Evolutionary conservation across 2,888 invertebrate genomes (phyloP).

Genomic region (Aproaerema taeniolella): DNA sequence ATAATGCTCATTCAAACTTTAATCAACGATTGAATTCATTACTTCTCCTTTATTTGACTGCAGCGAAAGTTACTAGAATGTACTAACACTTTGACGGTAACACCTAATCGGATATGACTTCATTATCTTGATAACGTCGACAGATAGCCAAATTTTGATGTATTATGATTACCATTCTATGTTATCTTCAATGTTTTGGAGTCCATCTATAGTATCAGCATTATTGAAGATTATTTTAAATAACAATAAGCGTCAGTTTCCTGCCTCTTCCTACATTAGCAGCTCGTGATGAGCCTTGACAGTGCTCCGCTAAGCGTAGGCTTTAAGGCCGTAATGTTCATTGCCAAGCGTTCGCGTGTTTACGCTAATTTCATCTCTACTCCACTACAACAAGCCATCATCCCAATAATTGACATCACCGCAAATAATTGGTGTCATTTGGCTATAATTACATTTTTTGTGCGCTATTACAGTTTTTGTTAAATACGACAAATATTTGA

Average conservation of each 20-base stretch:
- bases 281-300: constrained; percentile 36
- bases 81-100: neutral
- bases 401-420: constrained; percentile 29
- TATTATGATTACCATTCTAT: constrained; percentile 9
- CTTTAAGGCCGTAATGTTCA: constrained; percentile 45
- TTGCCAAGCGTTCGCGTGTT: constrained; percentile 36
- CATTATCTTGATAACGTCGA: constrained; percentile 19
- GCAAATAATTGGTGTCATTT: constrained; percentile 30
- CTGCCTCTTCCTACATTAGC: constrained; percentile 20
- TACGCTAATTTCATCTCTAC: constrained; percentile 32
- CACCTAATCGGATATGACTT: constrained; percentile 6
- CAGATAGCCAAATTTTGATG: constrained; percentile 10
- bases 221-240: constrained; percentile 22
- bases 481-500: too few species aligned
- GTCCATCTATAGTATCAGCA: neutral
- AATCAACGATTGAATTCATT: constrained; percentile 12
- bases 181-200: constrained; percentile 12
- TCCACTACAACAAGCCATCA: constrained; percentile 25
- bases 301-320: constrained; percentile 50
- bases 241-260: constrained; percentile 20
- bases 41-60: neutral
- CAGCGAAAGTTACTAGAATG: constrained; percentile 9
- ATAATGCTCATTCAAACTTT: constrained; percentile 12
- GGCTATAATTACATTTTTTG: constrained; percentile 18
- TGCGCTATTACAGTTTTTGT: constrained; percentile 7